Evolutionary conservation across 2,113 vertebrate species (phyloP), one percentile per base, ranked within the genome.

Genomic region (Coturnix japonica): DNA sequence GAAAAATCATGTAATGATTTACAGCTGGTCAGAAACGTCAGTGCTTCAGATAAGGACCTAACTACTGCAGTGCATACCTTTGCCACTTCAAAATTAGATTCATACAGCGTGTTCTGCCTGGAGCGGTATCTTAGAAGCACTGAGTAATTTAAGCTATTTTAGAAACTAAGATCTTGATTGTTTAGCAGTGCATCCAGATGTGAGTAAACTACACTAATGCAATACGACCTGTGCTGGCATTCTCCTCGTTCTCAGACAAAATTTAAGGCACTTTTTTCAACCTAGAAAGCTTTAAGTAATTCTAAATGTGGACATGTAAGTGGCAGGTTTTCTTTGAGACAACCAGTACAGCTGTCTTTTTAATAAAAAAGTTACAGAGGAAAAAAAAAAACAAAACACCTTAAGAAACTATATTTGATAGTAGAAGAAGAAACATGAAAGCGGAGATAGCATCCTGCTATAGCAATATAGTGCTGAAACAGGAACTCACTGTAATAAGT

Each of bases 1-100:
- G 51, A 53, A 53, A 53, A 86, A 79, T 53, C 87, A 94, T 85
- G 83, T 96, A 95, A 97, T 89, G 61, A 89, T 87, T 94, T 91
- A 85, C 95, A 95, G 74, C 81, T 95, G 96, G 44, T 9, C 78
- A 94, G 75, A 91, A 84, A 90, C 28, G 22, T 66, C 87, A 88
- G 70, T 47, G 30, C 86, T 90, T 96, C 83, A 84, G 74, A 92
- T 71, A 67, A 17, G 59, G 70, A 90, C 67, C 81, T 90, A 83
- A 90, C 87, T 91, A 76, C 82, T 67, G 88, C 75, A 74, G 28
- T 72, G 87, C 81, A 94, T 57, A 41, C 51, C 69, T 90, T 93
- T 91, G 86, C 64, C 87, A 91, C 91, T 91, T 89, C 63, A 30
- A 60, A 87, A 87, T 93, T 85, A 91, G 77, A 90, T 87, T 86